Evolutionary conservation across 2,888 invertebrate genomes (phyloP), one percentile per base, ranked within the genome.

Genomic region (Microplitis manilae): DNA sequence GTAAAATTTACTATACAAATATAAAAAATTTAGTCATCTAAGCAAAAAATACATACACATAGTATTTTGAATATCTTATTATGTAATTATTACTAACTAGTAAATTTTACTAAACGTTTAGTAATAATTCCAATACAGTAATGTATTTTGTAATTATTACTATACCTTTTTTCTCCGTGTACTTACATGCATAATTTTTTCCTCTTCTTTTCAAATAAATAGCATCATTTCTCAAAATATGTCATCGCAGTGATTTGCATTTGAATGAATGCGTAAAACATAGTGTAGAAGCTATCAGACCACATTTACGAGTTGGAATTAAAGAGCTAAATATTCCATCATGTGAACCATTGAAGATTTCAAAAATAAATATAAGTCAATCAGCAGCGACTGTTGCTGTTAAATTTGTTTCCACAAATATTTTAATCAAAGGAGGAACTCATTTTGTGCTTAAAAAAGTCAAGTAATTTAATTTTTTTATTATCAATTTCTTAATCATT

Each of bases 361-460:
- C 95, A 0, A 92, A 93, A 73, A 90, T 95, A 79, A 93, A 93
- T 82, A 92, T 95, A 80, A 93, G 94, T 86, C 93, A 95, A 83
- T 93, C 93, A 0, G 91, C 93, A 6, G 93, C 94, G 1, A 93
- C 94, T n/a, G 92, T 95, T 30, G 92, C 92, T 78, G 86, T 96
- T 15, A 93, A 93, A 81, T 94, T 95, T 0, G 92, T 92, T 0
- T 92, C 94, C 79, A 93, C 90, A 78, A 92, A 95, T 80, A 92
- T 94, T 72, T 91, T 91, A 83, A 92, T 95, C 0, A 90, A 90
- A 64, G 95, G 95, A 0, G 92, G 93, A 8, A 93, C 93, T 0
- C 91, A 93, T 75, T 94, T 94, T 83, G 91, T 92, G 38, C 90
- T 95, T 9, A 93, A 94, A 79, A 93, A 92, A 78, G 85, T 96